Evolutionary conservation across 2,888 invertebrate species (phyloP), one percentile per base, ranked within the genome.

Genomic region (Amphipoea lucens): DNA sequence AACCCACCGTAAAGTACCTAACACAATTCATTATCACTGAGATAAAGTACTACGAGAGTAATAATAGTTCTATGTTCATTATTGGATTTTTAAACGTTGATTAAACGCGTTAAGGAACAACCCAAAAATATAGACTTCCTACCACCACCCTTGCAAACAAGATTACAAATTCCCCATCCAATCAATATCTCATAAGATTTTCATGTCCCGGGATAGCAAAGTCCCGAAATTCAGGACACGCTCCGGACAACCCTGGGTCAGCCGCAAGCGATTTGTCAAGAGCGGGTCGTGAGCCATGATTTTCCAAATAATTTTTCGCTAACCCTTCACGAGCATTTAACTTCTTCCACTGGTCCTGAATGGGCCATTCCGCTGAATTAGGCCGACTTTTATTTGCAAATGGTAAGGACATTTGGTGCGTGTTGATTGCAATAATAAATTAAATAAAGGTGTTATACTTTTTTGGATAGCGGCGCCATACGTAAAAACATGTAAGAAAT

Each of bases 211-310:
- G 29, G 65, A 66, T 23, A 54, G 20, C 17, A 40, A 17, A 54
- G 2, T 42, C 45, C 70, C 60, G 20, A 60, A 65, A 83, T 70
- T 66, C 69, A 23, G 54, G 54, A 36, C 12, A 67, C 2, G 40
- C 3, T 71, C 23, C 54, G 60, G 82, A 67, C 88, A 90, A 48
- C 89, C 89, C 89, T 89, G 48, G 42, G 29, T 57, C 71, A 78
- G 84, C 90, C 90, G 79, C 89, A 87, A 87, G 86, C 90, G 84
- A 92, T 93, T 93, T 92, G 91, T 93, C 90, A 91, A 89, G 86
- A 87, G 88, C 79, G 81, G 42, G 72, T 85, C 78, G 79, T 84
- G 82, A 86, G 86, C 85, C 86, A 88, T 88, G 88, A 90, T 91
- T 90, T 90, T 85, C 84, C 88, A 89, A 92, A 91, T 90, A 88